Evolutionary conservation across 1,140 invertebrate genomes (phyloP), one percentile per base, ranked within the genome.

Genomic region (Drosophila guanche): DNA sequence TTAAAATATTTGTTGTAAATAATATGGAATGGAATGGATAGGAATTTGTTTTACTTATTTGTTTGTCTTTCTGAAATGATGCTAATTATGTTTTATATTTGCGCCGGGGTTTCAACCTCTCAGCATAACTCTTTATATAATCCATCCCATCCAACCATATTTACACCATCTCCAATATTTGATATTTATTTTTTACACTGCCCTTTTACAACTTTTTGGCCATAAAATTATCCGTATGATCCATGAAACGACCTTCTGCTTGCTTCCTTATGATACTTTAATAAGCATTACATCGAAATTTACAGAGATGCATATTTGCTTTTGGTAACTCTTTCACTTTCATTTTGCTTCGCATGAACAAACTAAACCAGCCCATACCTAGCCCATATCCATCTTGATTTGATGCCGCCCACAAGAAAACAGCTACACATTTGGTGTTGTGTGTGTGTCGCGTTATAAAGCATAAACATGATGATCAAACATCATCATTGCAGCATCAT

Each of bases 261-360:
- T 53, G 66, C 66, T 69, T 69, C 66, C 66, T 69, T 69, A 69
- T 69, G 42, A 69, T 68, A 25, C 68, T 68, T 69, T 69, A 69
- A 69, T 69, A 69, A 65, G 42, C 63, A 45, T 27, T 56, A 69
- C 68, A 42, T 10, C 43, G 42, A 5, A 43, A 45, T 46, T 46
- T 45, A 10, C 27, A 25, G 37, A 47, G 41, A 20, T 20, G 16
- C 16, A 20, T 54, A 27, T 43, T 20, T 50, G 51, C 29, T 46
- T 62, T 53, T 20, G 45, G 41, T 7, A 20, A 62, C 76, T 79
- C 75, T 76, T 73, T 61, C 54, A 79, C 70, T 74, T 79, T 79
- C 57, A 55, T 55, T 73, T 63, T 16, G 22, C 27, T 33, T 29
- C 33, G 43, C 29, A 45, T 27, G 33, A n/a, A 16, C 37, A 46